These are phyloP conservation scores for Bemisia tabaci DNA, from an alignment of 1,140 invertebrate genomes.

Conservation along the genomic window DNA sequence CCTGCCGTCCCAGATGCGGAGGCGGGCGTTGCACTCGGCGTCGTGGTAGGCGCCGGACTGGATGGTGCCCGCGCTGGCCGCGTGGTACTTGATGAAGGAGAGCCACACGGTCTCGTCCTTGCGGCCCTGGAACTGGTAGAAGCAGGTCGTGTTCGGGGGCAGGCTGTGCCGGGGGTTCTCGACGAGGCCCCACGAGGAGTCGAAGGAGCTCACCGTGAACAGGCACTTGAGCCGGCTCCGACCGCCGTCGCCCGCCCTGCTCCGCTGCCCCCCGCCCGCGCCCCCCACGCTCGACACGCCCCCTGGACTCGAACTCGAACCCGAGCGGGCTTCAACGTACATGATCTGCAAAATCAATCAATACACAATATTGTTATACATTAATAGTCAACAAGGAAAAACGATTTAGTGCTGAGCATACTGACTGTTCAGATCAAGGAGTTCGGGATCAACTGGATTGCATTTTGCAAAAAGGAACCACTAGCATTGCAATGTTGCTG, in stretches of 20 bases:
- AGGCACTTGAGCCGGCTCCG: conserved; percentile 56
- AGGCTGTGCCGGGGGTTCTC: conserved; percentile 34
- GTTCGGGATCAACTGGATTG: too few species aligned
- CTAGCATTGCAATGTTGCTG: too few species aligned
- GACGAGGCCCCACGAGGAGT: conserved; percentile 49
- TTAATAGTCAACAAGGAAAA: too few species aligned
- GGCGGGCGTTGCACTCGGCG: conserved; percentile 53
- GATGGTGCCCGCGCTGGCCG: conserved; percentile 44
- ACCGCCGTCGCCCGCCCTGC: too few species aligned
- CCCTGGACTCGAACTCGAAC: too few species aligned
- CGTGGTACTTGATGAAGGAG: conserved; percentile 68
- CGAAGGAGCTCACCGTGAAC: conserved; percentile 58
- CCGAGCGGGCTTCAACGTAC: conserved; percentile 56
- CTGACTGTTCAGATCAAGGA: too few species aligned
- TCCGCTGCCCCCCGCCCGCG: too few species aligned
- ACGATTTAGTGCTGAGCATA: too few species aligned
- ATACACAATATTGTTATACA: too few species aligned
- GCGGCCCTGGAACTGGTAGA: conserved; percentile 48
- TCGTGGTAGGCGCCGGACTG: conserved; percentile 43
- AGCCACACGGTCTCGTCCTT: conserved; percentile 66
- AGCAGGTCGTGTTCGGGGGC: conserved; percentile 36
- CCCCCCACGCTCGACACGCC: too few species aligned
- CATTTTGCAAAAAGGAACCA: too few species aligned
- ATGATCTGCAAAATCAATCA: conserved; percentile 50
- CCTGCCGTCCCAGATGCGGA: conserved; percentile 58